Evolutionary conservation across 2,797 vertebrate species (phyloP), one percentile per base, ranked within the genome.

Genomic region (Lycodopsis pacificus): DNA sequence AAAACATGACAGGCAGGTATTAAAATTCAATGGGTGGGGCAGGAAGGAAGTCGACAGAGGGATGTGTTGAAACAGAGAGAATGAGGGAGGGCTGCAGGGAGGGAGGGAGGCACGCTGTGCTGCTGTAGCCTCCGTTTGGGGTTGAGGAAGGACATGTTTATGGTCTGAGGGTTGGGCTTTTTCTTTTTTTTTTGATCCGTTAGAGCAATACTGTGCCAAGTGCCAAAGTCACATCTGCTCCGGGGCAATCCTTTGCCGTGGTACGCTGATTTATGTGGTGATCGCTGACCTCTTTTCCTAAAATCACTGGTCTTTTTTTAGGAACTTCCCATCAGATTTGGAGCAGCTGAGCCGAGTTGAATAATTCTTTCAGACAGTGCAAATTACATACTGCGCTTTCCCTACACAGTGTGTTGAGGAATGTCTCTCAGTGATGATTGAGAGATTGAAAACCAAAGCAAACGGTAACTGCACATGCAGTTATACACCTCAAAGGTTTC

Each of bases 1-100:
- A 86, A 86, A 92, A 91, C 90, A 94, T 94, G 94, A 95, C 91
- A 94, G 91, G 93, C 91, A 93, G 91, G 93, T 93, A 93, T 92
- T 93, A 89, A 91, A 88, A 91, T 89, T 90, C 90, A 93, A 89
- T 89, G 90, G 92, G 89, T 92, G 91, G 91, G 92, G 92, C 91
- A 91, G 92, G 89, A 91, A 90, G 89, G 88, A 91, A 84, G 89
- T 89, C 11, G 87, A 91, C 84, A 88, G 86, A 81, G 92, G 87
- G 88, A 92, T 91, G 92, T 91, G 91, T 92, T 92, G 90, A 92
- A 92, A 93, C 89, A 91, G 86, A 89, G 84, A 86, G 86, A 86
- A 81, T 80, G 79, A 86, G 82, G 84, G 81, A 85, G 81, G 78
- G 87, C 59, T 69, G 59, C 46, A 76, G 72, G 68, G 77, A 82